Base-by-base conservation (phyloP, 2,888 invertebrate genomes). In the Terebella lapidaria region DNA sequence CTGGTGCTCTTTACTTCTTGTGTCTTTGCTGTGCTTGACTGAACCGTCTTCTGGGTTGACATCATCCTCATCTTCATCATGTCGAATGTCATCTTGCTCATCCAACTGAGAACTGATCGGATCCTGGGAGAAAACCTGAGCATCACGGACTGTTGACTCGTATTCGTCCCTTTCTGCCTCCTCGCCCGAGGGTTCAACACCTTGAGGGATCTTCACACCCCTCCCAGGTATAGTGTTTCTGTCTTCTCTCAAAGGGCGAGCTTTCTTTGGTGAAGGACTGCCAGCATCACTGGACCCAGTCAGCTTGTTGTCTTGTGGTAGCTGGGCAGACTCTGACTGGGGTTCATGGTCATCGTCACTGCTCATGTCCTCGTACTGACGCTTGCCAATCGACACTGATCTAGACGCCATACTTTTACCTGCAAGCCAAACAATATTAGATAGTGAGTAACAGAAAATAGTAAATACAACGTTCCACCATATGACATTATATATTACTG, bases 311-410 rank as follows among this genome's bases (percentile, higher is more conserved):
- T 35, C 42, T n/a, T n/a, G n/a, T n/a, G n/a, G n/a, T n/a, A n/a
- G n/a, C n/a, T 10, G 42, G 10, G 42, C 42, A 10, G 42, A n/a
- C 53, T 54, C 28, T 56, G 4, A 25, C 27, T 25, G 18, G 47
- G 22, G 24, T 2, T 24, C 22, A 25, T 26, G 10, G 22, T 57
- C 57, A 26, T 26, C 49, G 25, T 47, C 57, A n/a, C n/a, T 56
- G 4, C 28, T 56, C 47, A 26, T 57, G 46, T 56, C 28, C 57
- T 53, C 20, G 5, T 53, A 10, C 10, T 47, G 51, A 24, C 53
- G 24, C 54, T 57, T 51, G 1, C 53, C 29, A 20, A 24, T 54
- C 20, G 26, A 25, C 53, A 24, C 53, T n/a, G 10, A 35, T 15
- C 42, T n/a, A n/a, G n/a, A n/a, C n/a, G n/a, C n/a, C n/a, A n/a